Conservation (phyloP, 1,140 invertebrate genomes). For the Pseudoatta argentina region DNA sequence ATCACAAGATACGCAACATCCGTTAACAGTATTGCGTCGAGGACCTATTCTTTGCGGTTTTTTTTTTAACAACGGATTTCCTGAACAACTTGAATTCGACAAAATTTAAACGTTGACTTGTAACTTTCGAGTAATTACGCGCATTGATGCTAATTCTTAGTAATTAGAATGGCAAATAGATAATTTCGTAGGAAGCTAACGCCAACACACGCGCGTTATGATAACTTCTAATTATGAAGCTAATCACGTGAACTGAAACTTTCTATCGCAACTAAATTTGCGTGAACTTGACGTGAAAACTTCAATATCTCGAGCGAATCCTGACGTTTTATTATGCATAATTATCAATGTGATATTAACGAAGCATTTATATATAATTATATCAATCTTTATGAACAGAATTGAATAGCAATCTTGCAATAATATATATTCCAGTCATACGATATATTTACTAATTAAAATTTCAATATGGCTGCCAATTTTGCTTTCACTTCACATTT, state of each 20-base stretch:
- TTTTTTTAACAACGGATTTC: background rate
- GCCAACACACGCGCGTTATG: background rate
- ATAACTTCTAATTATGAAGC: constrained; percentile 5
- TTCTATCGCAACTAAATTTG: background rate
- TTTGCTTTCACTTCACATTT: constrained; percentile 51
- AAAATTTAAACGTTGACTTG: background rate
- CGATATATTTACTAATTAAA: constrained; percentile 23
- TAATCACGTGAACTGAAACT: background rate
- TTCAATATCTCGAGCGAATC: background rate
- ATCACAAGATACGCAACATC: constrained; percentile 14
- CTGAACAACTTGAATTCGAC: background rate
- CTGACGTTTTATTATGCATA: background rate
- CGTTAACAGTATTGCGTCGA: background rate
- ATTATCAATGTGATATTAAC: background rate
- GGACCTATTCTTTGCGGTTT: background rate
- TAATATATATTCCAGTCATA: background rate
- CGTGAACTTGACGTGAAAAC: background rate
- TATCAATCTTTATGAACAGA: background rate
- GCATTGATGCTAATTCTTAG: background rate
- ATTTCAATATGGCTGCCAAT: background rate
- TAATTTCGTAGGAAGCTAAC: background rate
- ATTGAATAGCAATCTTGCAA: background rate
- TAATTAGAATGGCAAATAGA: constrained; percentile 8
- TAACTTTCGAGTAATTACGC: constrained; percentile 18
- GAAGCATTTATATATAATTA: background rate